Evolutionary conservation across 2,797 vertebrate genomes (phyloP).

Genomic region (Mormyrops attenuatus): DNA sequence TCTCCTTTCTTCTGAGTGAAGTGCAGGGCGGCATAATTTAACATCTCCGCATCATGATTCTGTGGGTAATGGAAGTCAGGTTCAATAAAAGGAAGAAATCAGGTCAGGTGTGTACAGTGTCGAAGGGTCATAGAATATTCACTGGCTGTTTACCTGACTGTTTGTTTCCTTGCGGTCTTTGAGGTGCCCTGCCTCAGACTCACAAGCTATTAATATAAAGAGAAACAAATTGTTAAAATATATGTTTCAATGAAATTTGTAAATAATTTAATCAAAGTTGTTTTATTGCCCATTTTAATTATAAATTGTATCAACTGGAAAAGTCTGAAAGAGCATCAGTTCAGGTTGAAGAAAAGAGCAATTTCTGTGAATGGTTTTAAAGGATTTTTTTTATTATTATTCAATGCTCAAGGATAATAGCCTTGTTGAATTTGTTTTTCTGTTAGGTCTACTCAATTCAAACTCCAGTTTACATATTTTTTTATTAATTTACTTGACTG

Average conservation of each 20-base stretch:
- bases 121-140: not conserved
- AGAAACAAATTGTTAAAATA: not conserved
- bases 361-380: not conserved
- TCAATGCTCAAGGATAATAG: not conserved
- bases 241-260: not conserved
- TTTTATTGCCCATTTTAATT: not conserved
- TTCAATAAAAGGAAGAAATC: not conserved
- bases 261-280: not conserved
- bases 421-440: not conserved
- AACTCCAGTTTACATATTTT: not conserved
- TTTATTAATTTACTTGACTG: not conserved
- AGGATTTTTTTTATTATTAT: not conserved
- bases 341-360: not conserved
- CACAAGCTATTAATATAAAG: not conserved
- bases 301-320: not conserved
- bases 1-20: not conserved
- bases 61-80: not conserved
- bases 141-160: not conserved
- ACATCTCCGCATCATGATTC: not conserved
- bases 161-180: not conserved
- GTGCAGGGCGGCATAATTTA: not conserved
- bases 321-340: not conserved
- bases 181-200: not conserved
- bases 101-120: not conserved
- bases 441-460: not conserved